Conservation (phyloP, 2,888 invertebrate genomes). For the Leptinotarsa juncta region DNA sequence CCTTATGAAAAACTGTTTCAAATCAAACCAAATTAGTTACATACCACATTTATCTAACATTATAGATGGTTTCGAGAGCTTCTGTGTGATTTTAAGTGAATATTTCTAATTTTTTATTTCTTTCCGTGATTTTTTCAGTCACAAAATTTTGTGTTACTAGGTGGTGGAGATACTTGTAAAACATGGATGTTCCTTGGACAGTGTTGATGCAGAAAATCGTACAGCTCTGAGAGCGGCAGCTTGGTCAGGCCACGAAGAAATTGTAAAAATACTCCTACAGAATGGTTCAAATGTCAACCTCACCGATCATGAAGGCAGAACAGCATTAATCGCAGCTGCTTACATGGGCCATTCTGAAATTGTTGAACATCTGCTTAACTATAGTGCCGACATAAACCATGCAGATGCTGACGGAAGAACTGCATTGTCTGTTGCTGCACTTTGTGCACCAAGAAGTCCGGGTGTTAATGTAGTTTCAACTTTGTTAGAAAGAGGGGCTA, state of each 20-base stretch:
- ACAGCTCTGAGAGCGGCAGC: conserved; percentile 92
- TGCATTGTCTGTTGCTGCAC: conserved; percentile 87
- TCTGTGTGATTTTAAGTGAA: background rate
- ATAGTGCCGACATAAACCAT: conserved; percentile 86
- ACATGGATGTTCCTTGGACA: conserved; percentile 85
- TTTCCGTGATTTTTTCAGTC: no score
- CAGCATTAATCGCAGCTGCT: conserved; percentile 93
- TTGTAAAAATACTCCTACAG: conserved; percentile 79
- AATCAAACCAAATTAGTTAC: no score
- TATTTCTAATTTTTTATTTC: no score
- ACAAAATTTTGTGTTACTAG: conserved; percentile 59
- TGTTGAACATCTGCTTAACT: conserved; percentile 83
- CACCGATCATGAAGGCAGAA: conserved; percentile 89
- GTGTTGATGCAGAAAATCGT: conserved; percentile 87
- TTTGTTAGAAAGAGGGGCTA: conserved; percentile 84
- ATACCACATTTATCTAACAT: no score
- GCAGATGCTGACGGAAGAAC: conserved; percentile 90
- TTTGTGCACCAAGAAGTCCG: conserved; percentile 84
- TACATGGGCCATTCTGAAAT: conserved; percentile 95
- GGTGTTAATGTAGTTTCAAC: conserved; percentile 78
- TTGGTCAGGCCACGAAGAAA: conserved; percentile 94
- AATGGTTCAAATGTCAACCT: conserved; percentile 84
- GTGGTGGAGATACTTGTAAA: conserved; percentile 84
- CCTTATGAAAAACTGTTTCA: no score
- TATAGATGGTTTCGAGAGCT: no score